Evolutionary conservation across 2,888 invertebrate genomes (phyloP).

Genomic region (Priocnemis perturbator): DNA sequence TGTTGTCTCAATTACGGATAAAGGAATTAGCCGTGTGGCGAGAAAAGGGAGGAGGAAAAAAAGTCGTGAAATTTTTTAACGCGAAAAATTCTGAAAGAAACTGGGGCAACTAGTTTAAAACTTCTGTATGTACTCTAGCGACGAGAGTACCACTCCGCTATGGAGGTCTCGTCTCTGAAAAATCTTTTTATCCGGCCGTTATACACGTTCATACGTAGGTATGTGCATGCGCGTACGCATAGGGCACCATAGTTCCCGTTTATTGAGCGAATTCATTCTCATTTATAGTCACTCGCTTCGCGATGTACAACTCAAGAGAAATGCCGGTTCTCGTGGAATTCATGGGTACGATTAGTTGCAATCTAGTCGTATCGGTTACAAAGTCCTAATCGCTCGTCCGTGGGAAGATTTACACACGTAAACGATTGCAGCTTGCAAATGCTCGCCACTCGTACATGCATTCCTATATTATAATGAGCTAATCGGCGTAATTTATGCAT

Average conservation of each 20-base stretch:
- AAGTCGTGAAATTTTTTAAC: constrained; percentile 38
- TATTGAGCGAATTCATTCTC: constrained; percentile 53
- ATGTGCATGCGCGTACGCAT: background rate
- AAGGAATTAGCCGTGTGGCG: background rate
- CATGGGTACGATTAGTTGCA: constrained; percentile 18
- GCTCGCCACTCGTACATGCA: too few relatives aligned
- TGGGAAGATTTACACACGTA: constrained; percentile 10
- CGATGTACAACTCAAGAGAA: constrained; percentile 2
- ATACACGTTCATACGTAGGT: constrained; percentile 24
- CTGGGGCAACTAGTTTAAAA: constrained; percentile 46
- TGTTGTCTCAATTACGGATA: too few relatives aligned
- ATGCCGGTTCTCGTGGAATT: background rate
- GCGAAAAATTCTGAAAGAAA: constrained; percentile 47
- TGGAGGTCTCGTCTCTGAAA: constrained; percentile 40
- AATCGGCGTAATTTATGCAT: too few relatives aligned
- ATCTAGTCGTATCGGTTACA: constrained; percentile 15
- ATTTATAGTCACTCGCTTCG: constrained; percentile 42
- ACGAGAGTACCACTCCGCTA: constrained; percentile 30
- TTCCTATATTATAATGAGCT: too few relatives aligned
- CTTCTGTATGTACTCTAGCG: constrained; percentile 27
- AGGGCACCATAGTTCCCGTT: constrained; percentile 26
- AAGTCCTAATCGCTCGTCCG: constrained; percentile 15
- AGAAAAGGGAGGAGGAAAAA: background rate
- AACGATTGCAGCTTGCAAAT: background rate
- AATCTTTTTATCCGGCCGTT: constrained; percentile 44